Evolutionary conservation across 2,888 invertebrate genomes (phyloP).

Genomic region (Melinaea marsaeus): DNA sequence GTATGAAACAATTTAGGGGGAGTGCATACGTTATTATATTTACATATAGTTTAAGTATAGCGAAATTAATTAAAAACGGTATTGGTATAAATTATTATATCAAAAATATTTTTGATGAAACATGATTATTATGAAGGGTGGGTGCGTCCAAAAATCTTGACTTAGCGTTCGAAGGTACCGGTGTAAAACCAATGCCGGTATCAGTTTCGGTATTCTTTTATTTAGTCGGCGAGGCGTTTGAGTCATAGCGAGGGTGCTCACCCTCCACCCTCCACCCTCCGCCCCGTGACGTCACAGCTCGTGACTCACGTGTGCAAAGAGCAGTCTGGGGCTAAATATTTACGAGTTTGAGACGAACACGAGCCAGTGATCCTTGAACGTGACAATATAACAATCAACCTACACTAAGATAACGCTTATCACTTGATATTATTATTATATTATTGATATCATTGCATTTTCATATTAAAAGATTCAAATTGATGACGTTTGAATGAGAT

Average conservation of each 20-base stretch:
- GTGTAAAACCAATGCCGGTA: slow-evolving; percentile 26
- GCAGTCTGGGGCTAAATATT: slow-evolving; percentile 27
- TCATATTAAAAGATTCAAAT: no score
- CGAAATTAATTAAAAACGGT: no score
- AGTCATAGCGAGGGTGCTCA: slow-evolving; percentile 38
- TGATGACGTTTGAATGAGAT: no score
- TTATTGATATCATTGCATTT: no score
- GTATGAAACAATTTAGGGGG: slow-evolving; percentile 5
- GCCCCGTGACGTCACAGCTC: slow-evolving; percentile 40
- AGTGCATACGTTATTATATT: background rate
- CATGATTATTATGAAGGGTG: no score
- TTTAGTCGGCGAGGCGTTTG: slow-evolving; percentile 28
- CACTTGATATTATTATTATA: background rate
- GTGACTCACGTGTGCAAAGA: slow-evolving; percentile 35
- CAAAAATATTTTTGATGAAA: no score
- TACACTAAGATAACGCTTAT: background rate
- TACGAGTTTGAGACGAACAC: slow-evolving; percentile 8
- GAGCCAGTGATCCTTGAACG: slow-evolving; percentile 15
- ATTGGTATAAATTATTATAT: no score
- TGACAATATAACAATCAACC: slow-evolving; percentile 11
- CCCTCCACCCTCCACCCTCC: slow-evolving; percentile 30
- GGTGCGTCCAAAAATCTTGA: background rate
- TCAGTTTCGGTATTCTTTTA: slow-evolving; percentile 22
- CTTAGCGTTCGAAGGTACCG: background rate
- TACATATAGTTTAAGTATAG: background rate